Conservation (phyloP, 1,140 invertebrate genomes). For the Uloborus diversus region DNA sequence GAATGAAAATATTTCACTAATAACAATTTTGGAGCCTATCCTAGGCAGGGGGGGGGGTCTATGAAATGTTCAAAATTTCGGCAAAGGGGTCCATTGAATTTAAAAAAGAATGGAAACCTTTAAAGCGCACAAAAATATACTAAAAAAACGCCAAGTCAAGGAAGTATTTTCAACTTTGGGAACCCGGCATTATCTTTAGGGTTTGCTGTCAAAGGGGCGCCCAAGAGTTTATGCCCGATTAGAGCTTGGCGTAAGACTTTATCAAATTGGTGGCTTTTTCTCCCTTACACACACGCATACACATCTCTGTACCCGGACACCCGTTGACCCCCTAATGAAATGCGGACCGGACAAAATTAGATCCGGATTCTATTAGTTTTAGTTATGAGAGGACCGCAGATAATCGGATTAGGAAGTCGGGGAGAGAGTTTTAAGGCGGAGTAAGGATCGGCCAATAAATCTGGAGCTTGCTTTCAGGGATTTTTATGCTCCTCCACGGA, state of each 20-base stretch:
- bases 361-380: constrained; percentile 47
- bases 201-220: constrained; percentile 15
- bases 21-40: too few species aligned
- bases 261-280: constrained; percentile 48
- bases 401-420: constrained; percentile 26
- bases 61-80: too few species aligned
- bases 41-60: too few species aligned
- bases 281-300: neutral
- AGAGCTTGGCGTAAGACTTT: constrained; percentile 38
- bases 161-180: constrained; percentile 1
- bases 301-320: neutral
- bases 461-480: neutral
- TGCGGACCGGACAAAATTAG: constrained; percentile 16
- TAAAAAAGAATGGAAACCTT: too few species aligned
- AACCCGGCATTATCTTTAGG: neutral
- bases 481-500: too few species aligned
- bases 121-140: too few species aligned
- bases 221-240: constrained; percentile 53
- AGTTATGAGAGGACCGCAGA: constrained; percentile 38
- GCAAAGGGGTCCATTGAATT: too few species aligned
- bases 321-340: constrained; percentile 47
- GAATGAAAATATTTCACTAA: too few species aligned
- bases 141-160: too few species aligned
- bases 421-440: constrained; percentile 1
- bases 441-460: constrained; percentile 27